Evolutionary conservation across 2,797 vertebrate genomes (phyloP).

Genomic region (Gymnothorax reevesii): DNA sequence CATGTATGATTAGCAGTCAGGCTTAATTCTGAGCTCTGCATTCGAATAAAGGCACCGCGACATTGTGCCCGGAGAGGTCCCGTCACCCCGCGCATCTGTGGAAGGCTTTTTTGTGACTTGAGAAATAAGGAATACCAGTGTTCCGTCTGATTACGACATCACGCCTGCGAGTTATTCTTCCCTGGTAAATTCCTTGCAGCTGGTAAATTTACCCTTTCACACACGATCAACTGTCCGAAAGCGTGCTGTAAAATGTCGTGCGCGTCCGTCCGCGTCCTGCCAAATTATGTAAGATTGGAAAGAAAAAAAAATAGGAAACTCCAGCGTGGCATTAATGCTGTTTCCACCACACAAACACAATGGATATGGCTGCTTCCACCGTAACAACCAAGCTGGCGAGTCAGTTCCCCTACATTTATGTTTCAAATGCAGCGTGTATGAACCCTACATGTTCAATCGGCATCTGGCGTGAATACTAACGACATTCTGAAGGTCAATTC

Average conservation of each 20-base stretch:
- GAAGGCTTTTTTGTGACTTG: neutral
- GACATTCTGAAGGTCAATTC: neutral
- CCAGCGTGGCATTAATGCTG: neutral
- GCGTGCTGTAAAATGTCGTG: neutral
- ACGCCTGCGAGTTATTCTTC: neutral
- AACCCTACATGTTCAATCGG: neutral
- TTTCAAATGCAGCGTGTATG: neutral
- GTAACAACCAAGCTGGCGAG: neutral
- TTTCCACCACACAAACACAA: constrained; percentile 27
- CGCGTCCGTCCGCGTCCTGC: neutral
- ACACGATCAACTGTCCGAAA: neutral
- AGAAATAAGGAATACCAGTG: neutral
- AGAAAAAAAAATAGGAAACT: constrained; percentile 13
- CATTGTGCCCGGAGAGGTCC: neutral
- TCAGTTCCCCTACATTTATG: neutral
- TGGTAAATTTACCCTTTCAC: neutral
- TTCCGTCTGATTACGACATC: neutral
- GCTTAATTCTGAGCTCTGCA: neutral
- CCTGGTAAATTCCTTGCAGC: neutral
- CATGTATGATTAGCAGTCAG: neutral
- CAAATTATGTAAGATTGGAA: constrained; percentile 26
- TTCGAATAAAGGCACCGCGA: neutral
- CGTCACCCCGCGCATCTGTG: neutral
- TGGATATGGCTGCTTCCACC: neutral
- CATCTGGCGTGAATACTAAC: neutral